A percentile compares a stretch with the other conserved stretches of the same genome.
Evolutionary conservation across 2,797 vertebrate species (phyloP).

Genomic region (Coreius guichenoti): DNA sequence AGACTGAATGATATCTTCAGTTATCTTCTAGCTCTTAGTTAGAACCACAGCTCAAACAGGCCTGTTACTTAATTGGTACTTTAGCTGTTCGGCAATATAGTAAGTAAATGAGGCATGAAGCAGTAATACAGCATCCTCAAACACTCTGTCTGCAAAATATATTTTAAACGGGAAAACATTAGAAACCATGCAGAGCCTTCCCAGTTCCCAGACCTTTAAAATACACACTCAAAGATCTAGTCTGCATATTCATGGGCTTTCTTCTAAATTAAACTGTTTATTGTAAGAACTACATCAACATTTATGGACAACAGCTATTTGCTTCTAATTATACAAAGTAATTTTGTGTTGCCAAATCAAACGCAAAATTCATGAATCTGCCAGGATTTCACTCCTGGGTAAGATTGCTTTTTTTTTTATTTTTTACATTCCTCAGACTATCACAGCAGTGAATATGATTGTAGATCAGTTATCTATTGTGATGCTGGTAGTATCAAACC

Average conservation of each 20-base stretch:
- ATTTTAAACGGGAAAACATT: neutral
- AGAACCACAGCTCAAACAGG: neutral
- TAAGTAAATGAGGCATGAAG: slow-evolving; percentile 28
- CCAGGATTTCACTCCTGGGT: neutral
- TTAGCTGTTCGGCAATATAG: slow-evolving; percentile 2
- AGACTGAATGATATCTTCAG: neutral
- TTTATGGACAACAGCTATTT: slow-evolving; percentile 2
- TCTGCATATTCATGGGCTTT: neutral
- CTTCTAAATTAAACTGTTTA: neutral
- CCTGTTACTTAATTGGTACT: neutral
- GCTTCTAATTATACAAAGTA: neutral
- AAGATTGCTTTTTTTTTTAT: too few relatives aligned
- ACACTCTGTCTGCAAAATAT: neutral
- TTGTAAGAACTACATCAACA: neutral
- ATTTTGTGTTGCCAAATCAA: slow-evolving; percentile 12
- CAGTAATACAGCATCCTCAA: slow-evolving; percentile 11
- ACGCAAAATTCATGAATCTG: neutral
- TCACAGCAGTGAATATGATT: slow-evolving; percentile 22
- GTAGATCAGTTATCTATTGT: slow-evolving; percentile 29
- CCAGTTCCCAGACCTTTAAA: neutral
- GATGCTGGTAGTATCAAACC: slow-evolving; percentile 6
- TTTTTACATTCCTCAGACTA: neutral
- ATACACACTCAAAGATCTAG: neutral
- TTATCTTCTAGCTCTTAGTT: neutral
- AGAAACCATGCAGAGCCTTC: neutral